Evolutionary conservation across 2,888 invertebrate species (phyloP), one percentile per base, ranked within the genome.

Genomic region (Augiades crinisus): DNA sequence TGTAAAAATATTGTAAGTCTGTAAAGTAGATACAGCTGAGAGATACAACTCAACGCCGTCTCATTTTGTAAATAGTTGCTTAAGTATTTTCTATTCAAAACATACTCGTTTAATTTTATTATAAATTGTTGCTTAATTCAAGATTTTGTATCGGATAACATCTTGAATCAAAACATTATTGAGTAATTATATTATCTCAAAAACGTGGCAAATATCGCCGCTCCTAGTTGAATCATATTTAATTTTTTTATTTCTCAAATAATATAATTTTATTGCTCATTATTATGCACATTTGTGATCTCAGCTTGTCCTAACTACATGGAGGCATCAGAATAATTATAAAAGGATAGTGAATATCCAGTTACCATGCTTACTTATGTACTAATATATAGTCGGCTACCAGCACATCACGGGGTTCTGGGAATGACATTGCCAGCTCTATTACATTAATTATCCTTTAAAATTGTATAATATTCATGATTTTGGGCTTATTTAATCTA

Each of bases 31-130:
- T 70, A 71, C 67, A 70, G 65, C 81, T 81, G 77, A 75, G 76
- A 81, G 79, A 79, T 78, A 65, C 80, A 81, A 82, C 78, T 78
- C 75, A 64, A 78, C 75, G 78, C 78, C 75, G 59, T 56, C 60
- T 60, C 56, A 56, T 57, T 60, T 63, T 62, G 61, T 62, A 62
- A 55, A 68, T 69, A 68, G 57, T 61, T 59, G 59, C 64, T 57
- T 61, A 63, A 63, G 60, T 58, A 52, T 56, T 55, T 62, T 43
- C 61, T 61, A 58, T 61, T 62, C 59, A 55, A 58, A 67, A 31
- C 34, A 27, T 49, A 47, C 47, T 31, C 38, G 19, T 34, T 16
- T 38, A 2, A 30, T 14, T 47, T 37, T 12, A 22, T 5, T 22
- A 10, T 14, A 5, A 12, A 12, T 30, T 33, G 7, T 33, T 14